Conservation (phyloP, 1,140 invertebrate species). For the Hyles euphorbiae region DNA sequence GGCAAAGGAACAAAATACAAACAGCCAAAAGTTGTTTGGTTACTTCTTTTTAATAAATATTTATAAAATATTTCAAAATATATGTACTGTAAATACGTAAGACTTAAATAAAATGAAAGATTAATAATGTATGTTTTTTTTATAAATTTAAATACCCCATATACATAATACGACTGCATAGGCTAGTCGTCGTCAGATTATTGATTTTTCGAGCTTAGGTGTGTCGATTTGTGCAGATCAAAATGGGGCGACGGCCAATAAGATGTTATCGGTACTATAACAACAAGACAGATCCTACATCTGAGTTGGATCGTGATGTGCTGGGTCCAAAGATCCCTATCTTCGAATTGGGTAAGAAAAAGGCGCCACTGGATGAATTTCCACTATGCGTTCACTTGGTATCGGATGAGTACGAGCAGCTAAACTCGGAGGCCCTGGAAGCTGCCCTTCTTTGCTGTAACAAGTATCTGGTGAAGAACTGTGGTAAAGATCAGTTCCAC, state of each 20-base stretch:
- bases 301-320: constrained; percentile 99
- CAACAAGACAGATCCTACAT: constrained; percentile 99
- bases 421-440: constrained; percentile 98
- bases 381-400: constrained; percentile 98
- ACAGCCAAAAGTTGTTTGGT: too few species aligned
- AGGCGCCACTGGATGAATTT: constrained; percentile 97
- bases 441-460: constrained; percentile 99
- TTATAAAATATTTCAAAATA: too few species aligned
- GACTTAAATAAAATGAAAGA: too few species aligned
- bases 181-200: too few species aligned
- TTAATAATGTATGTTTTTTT: too few species aligned
- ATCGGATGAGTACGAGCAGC: constrained; percentile 99
- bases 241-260: neutral
- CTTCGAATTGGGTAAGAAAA: constrained; percentile 99
- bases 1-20: neutral
- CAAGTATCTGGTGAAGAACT: constrained; percentile 97
- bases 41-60: too few species aligned
- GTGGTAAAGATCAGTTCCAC: constrained; percentile 99
- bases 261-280: constrained; percentile 98
- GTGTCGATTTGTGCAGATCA: neutral
- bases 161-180: too few species aligned
- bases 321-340: constrained; percentile 99
- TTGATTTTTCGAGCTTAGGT: too few species aligned
- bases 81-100: too few species aligned
- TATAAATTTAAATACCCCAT: too few species aligned